Conservation (phyloP, 92 coral and sea anemone genomes). For the Nematostella vectensis region DNA sequence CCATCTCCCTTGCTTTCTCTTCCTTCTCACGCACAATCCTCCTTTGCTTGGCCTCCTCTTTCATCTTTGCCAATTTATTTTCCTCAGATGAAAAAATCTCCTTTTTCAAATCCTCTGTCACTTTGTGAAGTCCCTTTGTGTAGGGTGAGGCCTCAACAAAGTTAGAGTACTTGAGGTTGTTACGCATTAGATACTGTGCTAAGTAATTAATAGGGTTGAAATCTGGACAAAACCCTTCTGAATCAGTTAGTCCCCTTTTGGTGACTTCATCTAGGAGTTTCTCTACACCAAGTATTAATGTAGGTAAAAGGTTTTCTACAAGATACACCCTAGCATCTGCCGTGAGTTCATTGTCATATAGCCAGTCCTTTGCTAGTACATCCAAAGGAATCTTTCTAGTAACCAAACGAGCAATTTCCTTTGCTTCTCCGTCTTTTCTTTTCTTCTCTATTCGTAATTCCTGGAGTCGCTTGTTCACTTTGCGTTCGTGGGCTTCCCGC, state of each 20-base stretch:
- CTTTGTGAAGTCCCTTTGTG: slow-evolving; percentile 82
- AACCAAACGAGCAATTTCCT: slow-evolving; percentile 63
- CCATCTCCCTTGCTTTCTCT: slow-evolving; percentile 62
- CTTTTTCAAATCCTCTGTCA: slow-evolving; percentile 68
- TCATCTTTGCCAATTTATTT: slow-evolving; percentile 71
- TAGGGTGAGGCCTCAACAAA: slow-evolving; percentile 93
- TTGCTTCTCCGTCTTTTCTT: slow-evolving; percentile 61
- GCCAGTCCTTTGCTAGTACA: slow-evolving; percentile 86
- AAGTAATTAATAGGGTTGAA: slow-evolving; percentile 86
- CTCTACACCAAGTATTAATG: slow-evolving; percentile 87
- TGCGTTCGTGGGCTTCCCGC: slow-evolving; percentile 68
- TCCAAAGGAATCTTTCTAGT: slow-evolving; percentile 78
- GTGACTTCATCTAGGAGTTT: slow-evolving; percentile 77
- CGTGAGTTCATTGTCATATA: slow-evolving; percentile 63
- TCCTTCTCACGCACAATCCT: slow-evolving; percentile 66
- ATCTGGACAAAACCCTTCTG: slow-evolving; percentile 67
- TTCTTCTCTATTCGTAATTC: slow-evolving; percentile 66
- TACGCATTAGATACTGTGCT: slow-evolving; percentile 89
- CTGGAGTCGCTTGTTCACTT: slow-evolving; percentile 58
- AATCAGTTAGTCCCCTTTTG: slow-evolving; percentile 59
- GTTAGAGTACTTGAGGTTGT: slow-evolving; percentile 85
- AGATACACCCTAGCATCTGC: slow-evolving; percentile 77
- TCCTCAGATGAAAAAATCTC: slow-evolving; percentile 76
- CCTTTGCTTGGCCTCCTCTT: slow-evolving; percentile 69
- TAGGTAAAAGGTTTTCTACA: slow-evolving; percentile 76